Conservation (phyloP, 2,797 vertebrate genomes). For the Pseudochromis fuscus region DNA sequence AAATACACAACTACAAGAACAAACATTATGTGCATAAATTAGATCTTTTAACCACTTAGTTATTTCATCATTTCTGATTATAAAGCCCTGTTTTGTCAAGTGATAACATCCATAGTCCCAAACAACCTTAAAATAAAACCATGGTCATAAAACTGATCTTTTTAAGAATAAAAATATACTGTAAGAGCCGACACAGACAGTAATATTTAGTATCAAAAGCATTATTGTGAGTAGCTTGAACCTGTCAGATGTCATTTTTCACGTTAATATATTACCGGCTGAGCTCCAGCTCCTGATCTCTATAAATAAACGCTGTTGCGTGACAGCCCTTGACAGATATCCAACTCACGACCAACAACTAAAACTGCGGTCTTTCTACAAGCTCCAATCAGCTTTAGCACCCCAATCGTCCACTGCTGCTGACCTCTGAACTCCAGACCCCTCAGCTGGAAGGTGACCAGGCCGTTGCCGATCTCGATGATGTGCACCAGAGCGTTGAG, state of each 20-base stretch:
- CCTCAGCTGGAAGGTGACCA: conserved; percentile 97
- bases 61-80: conserved; percentile 4
- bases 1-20: not conserved
- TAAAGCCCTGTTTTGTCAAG: not conserved
- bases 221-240: not conserved
- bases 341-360: conserved; percentile 4
- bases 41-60: not conserved
- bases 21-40: not conserved
- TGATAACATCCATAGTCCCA: not conserved
- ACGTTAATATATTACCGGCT: not conserved
- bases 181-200: conserved; percentile 1
- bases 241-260: not conserved
- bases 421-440: conserved; percentile 99
- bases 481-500: conserved; percentile 98
- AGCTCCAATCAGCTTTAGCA: conserved; percentile 1
- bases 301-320: conserved; percentile 10
- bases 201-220: not conserved
- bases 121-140: conserved; percentile 24
- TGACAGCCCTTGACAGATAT: conserved; percentile 1
- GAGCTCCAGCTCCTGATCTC: not conserved
- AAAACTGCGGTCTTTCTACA: conserved; percentile 9
- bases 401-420: conserved; percentile 32
- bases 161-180: conserved; percentile 7
- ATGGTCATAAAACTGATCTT: not conserved
- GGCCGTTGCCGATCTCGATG: conserved; percentile 97